Base-by-base conservation (phyloP, 2,888 invertebrate genomes). In the Hanleya hanleyi region DNA sequence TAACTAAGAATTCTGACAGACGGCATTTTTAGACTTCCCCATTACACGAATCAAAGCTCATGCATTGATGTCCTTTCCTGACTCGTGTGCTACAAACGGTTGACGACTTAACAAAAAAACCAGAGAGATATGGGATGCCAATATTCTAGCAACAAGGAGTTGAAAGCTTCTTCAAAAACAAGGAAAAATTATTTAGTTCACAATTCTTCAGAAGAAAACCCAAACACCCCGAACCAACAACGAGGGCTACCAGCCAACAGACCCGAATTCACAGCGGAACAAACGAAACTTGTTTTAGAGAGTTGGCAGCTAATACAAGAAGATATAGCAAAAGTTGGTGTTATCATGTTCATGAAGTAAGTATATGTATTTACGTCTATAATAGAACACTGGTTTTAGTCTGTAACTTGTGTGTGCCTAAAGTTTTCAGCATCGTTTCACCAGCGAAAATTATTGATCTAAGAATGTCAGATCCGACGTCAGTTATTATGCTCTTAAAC, bases 261-360 rank as follows among this genome's bases (percentile, higher is more conserved):
- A 9, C 50, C 64, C 7, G 15, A 18, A n/a, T 41, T 86, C 50
- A 84, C 82, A 9, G 84, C 83, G 26, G 64, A 71, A 38, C 84
- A 86, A 77, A 85, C 82, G 65, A 79, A 83, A 69, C 65, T 86
- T 36, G 82, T 86, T 7, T 32, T 80, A 7, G 78, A 83, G 33
- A 81, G 84, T 12, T 86, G 86, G 86, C 77, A 78, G 38, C 76
- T 81, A 6, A 78, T 86, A 12, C 82, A 84, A 50, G 77, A 83
- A 64, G 85, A 86, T 65, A 84, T 86, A 69, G 80, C 84, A 35
- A 81, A 77, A 69, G 84, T 86, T 15, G 86, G 86, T 37, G 81
- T 86, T n/a, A 77, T 81, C 49, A 84, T 85, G 83, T 84, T 86
- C 69, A 84, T 84, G 79, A 84, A 81, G 86, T 86, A 75, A 83